Conservation (phyloP, 2,888 invertebrate species). For the Dicyrtomina minuta region DNA sequence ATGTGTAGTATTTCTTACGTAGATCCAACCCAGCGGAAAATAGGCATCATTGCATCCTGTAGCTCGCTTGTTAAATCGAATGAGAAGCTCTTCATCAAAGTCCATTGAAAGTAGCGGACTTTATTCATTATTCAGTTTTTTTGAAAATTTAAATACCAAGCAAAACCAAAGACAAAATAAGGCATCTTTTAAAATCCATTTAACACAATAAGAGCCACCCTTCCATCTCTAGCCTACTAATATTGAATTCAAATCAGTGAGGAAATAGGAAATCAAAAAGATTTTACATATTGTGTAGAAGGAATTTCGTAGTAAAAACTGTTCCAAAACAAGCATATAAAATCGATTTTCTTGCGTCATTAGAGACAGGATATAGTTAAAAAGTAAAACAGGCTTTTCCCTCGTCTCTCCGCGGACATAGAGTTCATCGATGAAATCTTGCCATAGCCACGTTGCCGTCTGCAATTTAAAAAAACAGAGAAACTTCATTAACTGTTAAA, state of each 20-base stretch:
- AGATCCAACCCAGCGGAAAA: constrained; percentile 25
- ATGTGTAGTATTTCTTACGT: too few relatives aligned
- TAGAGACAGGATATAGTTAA: constrained; percentile 22
- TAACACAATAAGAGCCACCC: too few relatives aligned
- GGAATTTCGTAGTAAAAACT: constrained; percentile 29
- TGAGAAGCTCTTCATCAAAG: constrained; percentile 35
- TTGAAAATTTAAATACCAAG: not conserved
- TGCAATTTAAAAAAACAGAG: not conserved
- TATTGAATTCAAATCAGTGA: too few relatives aligned
- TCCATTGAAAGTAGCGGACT: constrained; percentile 43
- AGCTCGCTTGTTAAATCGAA: constrained; percentile 39
- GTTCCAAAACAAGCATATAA: constrained; percentile 26
- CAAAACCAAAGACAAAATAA: not conserved
- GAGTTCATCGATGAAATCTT: constrained; percentile 13
- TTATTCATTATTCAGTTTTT: too few relatives aligned
- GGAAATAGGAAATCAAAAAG: too few relatives aligned
- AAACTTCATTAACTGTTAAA: not conserved
- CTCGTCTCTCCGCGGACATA: not conserved
- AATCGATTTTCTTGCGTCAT: constrained; percentile 32
- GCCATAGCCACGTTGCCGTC: constrained; percentile 9
- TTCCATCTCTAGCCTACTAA: too few relatives aligned
- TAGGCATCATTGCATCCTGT: constrained; percentile 19
- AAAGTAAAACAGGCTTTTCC: not conserved
- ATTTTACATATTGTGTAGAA: constrained; percentile 36
- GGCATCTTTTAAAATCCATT: not conserved